phyloP scores from a whole-genome alignment of 2,888 invertebrate genomes.

The Agrilus mali region DNA sequence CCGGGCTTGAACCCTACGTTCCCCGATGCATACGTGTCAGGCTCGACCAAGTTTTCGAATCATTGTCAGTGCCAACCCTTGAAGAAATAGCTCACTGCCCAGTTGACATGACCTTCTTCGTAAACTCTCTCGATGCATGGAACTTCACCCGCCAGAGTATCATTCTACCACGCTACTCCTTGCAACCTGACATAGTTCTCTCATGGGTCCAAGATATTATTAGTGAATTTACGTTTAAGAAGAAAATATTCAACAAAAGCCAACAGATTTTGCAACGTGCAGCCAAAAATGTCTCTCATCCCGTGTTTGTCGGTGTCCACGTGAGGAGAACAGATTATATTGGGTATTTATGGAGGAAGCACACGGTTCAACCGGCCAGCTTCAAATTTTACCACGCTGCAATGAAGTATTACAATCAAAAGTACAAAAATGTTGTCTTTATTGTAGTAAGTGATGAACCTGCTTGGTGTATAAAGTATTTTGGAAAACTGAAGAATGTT shows the following conservation, averaged over 20 bases:
- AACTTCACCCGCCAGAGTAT: conserved; percentile 44
- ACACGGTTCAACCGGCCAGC: conserved; percentile 32
- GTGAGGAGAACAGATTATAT: conserved; percentile 44
- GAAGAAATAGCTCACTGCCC: conserved; percentile 42
- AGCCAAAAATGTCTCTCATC: conserved; percentile 16
- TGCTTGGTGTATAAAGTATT: conserved; percentile 33
- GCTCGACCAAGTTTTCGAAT: conserved; percentile 41
- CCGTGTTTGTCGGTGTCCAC: conserved; percentile 41
- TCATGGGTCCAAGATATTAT: conserved; percentile 43
- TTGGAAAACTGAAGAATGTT: conserved; percentile 28
- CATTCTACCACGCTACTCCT: conserved; percentile 39
- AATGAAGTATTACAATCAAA: conserved; percentile 33
- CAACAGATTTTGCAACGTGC: conserved; percentile 32
- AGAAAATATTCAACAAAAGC: conserved; percentile 35
- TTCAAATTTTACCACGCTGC: conserved; percentile 31
- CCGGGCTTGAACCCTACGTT: conserved; percentile 37
- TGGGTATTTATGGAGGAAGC: conserved; percentile 40
- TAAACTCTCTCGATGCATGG: conserved; percentile 40
- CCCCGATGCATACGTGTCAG: conserved; percentile 38
- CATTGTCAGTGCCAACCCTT: conserved; percentile 40
- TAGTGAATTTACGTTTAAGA: conserved; percentile 41
- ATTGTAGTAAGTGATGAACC: conserved; percentile 39
- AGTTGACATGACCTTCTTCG: conserved; percentile 34
- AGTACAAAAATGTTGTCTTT: conserved; percentile 31
- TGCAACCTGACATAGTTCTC: conserved; percentile 41